Evolutionary conservation across 35 echinoderm and acorn worm genomes (phyloP), one percentile per base, ranked within the genome.

Genomic region (Apostichopus californicus): DNA sequence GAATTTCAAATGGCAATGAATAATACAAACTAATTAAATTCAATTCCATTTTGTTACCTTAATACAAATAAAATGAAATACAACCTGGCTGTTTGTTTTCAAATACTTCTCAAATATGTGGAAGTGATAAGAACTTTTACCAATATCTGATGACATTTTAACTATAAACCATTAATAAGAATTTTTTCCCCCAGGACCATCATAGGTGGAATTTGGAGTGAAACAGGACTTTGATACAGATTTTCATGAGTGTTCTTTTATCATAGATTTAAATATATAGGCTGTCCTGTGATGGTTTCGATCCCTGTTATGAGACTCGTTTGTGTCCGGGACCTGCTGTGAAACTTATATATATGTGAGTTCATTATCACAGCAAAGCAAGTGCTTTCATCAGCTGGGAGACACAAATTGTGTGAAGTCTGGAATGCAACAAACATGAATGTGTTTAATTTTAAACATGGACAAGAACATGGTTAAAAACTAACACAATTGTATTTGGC

Each of bases 341-440:
- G 77, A 79, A 3, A 4, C 34, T 46, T 46, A 4, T 46, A 28
- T 28, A 21, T 9, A 79, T 79, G 77, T 79, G 77, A 10, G 17
- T 5, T 68, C 26, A 28, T 28, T 13, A 13, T 68, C 64, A 68
- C 77, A 79, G 77, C 77, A 79, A 79, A 79, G 77, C 77, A 79
- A 10, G 34, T 79, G 77, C 77, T 79, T 79, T 79, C n/a, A 79
- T 79, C 77, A 79, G 77, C 77, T 79, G 0, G 77, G 18, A 79
- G 77, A 86, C 56, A 56, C 82, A 57, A 86, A 86, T 55, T 46
- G 52, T 86, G 82, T 59, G 18, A 86, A 54, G 56, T 56, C 77
- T 79, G 14, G 23, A 79, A 79, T 79, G 23, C 77, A 79, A 79
- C 20, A 79, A 79, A 79, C 77, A 79, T 25, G 82, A 60, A 86